Evolutionary conservation across 2,888 invertebrate genomes (phyloP).

Genomic region (Parnassius glacialis): DNA sequence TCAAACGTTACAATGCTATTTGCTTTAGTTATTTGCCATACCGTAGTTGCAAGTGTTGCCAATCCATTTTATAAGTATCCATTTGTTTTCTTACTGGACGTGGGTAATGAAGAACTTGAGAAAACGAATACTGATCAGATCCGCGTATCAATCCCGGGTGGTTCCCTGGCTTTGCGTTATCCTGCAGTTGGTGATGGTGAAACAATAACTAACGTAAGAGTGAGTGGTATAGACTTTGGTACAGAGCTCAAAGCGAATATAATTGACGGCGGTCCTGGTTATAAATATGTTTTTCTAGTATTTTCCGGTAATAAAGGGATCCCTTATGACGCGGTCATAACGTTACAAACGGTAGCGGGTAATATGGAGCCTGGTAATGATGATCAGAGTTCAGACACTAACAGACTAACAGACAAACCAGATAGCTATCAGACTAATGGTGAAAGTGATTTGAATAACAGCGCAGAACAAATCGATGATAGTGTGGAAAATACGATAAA

Average conservation of each 20-base stretch:
- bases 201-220: slow-evolving; percentile 65
- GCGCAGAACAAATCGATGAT: slow-evolving; percentile 37
- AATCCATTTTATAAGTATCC: slow-evolving; percentile 71
- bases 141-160: slow-evolving; percentile 65
- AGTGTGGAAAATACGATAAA: slow-evolving; percentile 30
- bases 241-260: slow-evolving; percentile 68
- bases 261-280: slow-evolving; percentile 71
- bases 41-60: slow-evolving; percentile 43
- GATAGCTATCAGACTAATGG: slow-evolving; percentile 1
- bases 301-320: slow-evolving; percentile 62
- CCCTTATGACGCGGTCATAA: slow-evolving; percentile 64
- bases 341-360: slow-evolving; percentile 55
- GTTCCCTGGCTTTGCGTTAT: slow-evolving; percentile 65
- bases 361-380: neutral
- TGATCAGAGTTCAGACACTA: neutral
- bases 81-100: slow-evolving; percentile 65
- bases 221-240: slow-evolving; percentile 70
- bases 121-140: slow-evolving; percentile 66
- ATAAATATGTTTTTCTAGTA: slow-evolving; percentile 65
- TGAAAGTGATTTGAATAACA: slow-evolving; percentile 43
- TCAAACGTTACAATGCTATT: slow-evolving; percentile 57
- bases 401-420: slow-evolving; percentile 1
- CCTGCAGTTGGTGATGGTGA: slow-evolving; percentile 63
- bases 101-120: slow-evolving; percentile 73
- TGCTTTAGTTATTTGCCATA: slow-evolving; percentile 42